Evolutionary conservation across 1,140 invertebrate genomes (phyloP).

Genomic region (Arion vulgaris): DNA sequence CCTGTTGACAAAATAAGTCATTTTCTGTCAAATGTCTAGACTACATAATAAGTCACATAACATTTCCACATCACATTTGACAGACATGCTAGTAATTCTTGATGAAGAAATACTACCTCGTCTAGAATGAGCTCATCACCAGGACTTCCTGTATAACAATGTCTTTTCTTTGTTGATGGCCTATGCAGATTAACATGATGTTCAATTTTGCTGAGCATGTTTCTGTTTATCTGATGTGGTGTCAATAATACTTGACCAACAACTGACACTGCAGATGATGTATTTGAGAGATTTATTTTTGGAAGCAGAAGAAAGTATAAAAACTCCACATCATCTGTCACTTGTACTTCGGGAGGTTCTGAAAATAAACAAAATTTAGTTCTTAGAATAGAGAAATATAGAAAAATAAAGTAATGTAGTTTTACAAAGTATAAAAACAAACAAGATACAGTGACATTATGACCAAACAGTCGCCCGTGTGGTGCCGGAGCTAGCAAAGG

Average conservation of each 20-base stretch:
- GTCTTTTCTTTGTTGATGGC: background rate
- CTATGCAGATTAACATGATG: background rate
- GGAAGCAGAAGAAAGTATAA: conserved; percentile 16
- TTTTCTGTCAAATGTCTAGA: too few relatives aligned
- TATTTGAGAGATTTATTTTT: background rate
- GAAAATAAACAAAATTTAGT: too few relatives aligned
- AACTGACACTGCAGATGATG: background rate
- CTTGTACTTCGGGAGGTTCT: background rate
- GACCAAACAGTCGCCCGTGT: too few relatives aligned
- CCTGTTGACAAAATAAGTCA: too few relatives aligned
- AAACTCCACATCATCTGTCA: background rate
- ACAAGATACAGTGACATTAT: too few relatives aligned
- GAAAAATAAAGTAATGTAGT: too few relatives aligned
- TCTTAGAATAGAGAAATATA: too few relatives aligned
- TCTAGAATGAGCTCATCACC: background rate
- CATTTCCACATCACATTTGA: too few relatives aligned
- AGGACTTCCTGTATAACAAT: background rate
- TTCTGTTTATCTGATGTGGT: background rate
- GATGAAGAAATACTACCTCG: background rate
- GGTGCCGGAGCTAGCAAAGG: too few relatives aligned
- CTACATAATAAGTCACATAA: too few relatives aligned
- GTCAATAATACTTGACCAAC: background rate
- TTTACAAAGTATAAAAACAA: too few relatives aligned
- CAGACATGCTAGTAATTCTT: too few relatives aligned
- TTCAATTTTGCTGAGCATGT: background rate